phyloP scores from a whole-genome alignment of 2,797 vertebrate genomes.

The Craterocephalus amniculus region DNA sequence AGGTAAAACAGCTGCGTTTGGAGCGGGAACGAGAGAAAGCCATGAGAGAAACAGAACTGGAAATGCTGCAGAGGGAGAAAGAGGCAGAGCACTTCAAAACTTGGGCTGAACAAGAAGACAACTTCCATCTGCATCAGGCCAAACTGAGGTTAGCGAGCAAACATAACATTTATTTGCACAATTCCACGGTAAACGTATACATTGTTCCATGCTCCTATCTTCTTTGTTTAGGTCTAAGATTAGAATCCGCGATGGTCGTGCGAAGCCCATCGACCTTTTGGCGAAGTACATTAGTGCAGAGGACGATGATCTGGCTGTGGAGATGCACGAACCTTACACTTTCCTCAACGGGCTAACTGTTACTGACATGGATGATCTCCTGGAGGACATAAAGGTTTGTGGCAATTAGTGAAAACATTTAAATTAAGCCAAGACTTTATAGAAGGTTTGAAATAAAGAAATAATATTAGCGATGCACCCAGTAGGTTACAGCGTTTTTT shows the following conservation, averaged over 20 bases:
- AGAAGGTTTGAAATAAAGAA: background rate
- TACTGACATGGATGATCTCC: slow-evolving; percentile 96
- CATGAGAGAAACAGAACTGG: slow-evolving; percentile 96
- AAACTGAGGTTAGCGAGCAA: slow-evolving; percentile 88
- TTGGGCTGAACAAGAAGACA: slow-evolving; percentile 98
- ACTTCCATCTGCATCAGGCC: slow-evolving; percentile 97
- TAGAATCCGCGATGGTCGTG: slow-evolving; percentile 93
- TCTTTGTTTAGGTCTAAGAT: slow-evolving; percentile 91
- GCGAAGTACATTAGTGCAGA: slow-evolving; percentile 98
- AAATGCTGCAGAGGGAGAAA: slow-evolving; percentile 97
- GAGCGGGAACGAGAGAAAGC: slow-evolving; percentile 96
- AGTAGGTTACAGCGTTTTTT: too few species aligned
- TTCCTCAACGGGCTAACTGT: slow-evolving; percentile 96
- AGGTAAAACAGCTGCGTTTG: slow-evolving; percentile 97
- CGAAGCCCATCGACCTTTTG: slow-evolving; percentile 95
- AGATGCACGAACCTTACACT: slow-evolving; percentile 98
- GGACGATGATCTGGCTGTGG: slow-evolving; percentile 95
- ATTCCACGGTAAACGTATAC: background rate
- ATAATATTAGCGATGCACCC: background rate
- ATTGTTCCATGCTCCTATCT: background rate
- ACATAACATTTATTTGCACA: background rate
- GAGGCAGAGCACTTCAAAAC: slow-evolving; percentile 99
- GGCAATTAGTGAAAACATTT: background rate
- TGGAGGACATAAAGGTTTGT: slow-evolving; percentile 96
- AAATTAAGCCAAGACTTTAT: background rate